phyloP scores from a whole-genome alignment of 2,888 invertebrate species.

The Stenodera caucasica region DNA sequence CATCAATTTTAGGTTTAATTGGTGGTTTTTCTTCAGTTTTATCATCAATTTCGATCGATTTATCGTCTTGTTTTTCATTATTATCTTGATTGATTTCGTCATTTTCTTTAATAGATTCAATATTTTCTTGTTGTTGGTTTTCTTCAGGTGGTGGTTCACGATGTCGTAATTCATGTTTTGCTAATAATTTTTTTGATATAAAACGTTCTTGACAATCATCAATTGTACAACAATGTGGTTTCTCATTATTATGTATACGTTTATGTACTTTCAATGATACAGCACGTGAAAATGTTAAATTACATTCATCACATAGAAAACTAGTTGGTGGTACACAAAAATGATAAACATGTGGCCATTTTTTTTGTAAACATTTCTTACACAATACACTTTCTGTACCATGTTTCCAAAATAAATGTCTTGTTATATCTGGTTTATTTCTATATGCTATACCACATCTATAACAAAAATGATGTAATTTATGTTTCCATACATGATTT shows the following conservation, averaged over 20 bases:
- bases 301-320: conserved; percentile 82
- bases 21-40: conserved; percentile 37
- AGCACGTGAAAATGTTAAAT: conserved; percentile 72
- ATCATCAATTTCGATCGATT: conserved; percentile 48
- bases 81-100: conserved; percentile 40
- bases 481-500: conserved; percentile 90
- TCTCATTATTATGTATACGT: conserved; percentile 70
- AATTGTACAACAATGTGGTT: conserved; percentile 72
- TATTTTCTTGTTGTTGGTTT: conserved; percentile 23
- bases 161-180: conserved; percentile 71
- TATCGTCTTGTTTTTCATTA: conserved; percentile 51
- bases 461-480: conserved; percentile 83
- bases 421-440: conserved; percentile 85
- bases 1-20: conserved; percentile 61
- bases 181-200: conserved; percentile 76
- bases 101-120: conserved; percentile 34
- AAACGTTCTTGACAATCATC: conserved; percentile 74
- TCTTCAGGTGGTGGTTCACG: conserved; percentile 51
- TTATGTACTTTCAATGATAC: conserved; percentile 83
- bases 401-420: conserved; percentile 91
- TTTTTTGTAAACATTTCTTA: conserved; percentile 83
- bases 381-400: conserved; percentile 86
- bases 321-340: conserved; percentile 81
- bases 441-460: conserved; percentile 86
- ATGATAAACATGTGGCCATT: conserved; percentile 91